These are phyloP conservation scores for Teleogryllus occipitalis DNA, from an alignment of 1,140 invertebrate species.

Conservation along the genomic window DNA sequence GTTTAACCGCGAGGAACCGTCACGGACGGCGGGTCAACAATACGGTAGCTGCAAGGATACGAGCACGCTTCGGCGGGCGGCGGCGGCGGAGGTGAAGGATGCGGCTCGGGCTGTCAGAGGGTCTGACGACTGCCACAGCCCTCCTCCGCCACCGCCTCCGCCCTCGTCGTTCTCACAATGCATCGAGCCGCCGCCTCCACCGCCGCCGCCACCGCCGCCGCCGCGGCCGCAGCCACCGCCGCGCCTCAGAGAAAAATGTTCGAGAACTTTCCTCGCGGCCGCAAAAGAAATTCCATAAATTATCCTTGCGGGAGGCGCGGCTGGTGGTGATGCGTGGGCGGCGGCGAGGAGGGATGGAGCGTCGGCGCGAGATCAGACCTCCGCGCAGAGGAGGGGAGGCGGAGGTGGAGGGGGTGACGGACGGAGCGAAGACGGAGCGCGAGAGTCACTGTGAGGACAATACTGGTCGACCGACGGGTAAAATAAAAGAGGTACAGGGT, in stretches of 20 bases:
- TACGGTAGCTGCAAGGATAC: neutral
- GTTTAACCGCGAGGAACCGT: neutral
- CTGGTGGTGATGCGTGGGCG: neutral
- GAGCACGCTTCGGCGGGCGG: neutral
- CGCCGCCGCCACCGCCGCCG: too few species aligned
- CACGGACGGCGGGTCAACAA: neutral
- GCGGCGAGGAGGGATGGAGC: neutral
- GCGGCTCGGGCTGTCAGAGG: too few species aligned
- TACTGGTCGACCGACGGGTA: too few species aligned
- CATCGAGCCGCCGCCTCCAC: neutral
- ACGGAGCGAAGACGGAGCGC: too few species aligned
- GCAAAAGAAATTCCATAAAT: slow-evolving; percentile 1
- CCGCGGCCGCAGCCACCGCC: too few species aligned
- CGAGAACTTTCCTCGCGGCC: neutral
- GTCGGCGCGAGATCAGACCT: neutral
- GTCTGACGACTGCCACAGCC: neutral
- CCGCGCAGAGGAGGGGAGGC: neutral
- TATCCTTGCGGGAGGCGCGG: neutral
- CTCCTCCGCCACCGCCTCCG: neutral
- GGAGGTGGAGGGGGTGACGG: too few species aligned
- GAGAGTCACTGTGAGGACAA: too few species aligned
- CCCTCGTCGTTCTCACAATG: neutral
- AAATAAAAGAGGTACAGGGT: too few species aligned
- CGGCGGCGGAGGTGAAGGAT: neutral
- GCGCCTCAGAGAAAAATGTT: neutral